phyloP scores from a whole-genome alignment of 2,797 vertebrate genomes.

The Poecilia gillii region DNA sequence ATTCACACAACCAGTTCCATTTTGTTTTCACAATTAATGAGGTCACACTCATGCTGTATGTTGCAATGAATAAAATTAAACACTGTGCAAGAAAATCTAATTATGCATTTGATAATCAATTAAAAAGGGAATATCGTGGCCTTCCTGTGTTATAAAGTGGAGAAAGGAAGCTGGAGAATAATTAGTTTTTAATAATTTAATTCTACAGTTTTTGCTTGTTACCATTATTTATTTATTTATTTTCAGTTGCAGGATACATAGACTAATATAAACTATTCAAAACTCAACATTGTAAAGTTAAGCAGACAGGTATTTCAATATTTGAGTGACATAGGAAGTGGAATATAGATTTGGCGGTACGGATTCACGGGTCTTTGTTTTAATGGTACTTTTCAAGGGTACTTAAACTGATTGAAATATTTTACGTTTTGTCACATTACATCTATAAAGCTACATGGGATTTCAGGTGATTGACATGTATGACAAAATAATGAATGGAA shows the following conservation, averaged over 20 bases:
- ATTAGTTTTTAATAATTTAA: conserved; percentile 65
- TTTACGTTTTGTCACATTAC: neutral
- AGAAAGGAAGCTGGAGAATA: conserved; percentile 49
- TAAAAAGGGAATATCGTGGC: conserved; percentile 72
- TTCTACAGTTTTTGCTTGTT: conserved; percentile 42
- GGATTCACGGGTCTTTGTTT: neutral
- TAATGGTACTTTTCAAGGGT: neutral
- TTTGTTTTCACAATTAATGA: conserved; percentile 91
- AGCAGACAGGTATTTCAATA: neutral
- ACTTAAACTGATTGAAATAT: neutral
- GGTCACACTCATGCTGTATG: conserved; percentile 83
- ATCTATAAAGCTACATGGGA: neutral
- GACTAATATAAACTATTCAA: conserved; percentile 40
- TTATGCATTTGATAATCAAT: conserved; percentile 82
- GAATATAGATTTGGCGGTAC: neutral
- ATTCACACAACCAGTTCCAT: conserved; percentile 85
- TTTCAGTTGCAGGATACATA: conserved; percentile 40
- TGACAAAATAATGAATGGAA: neutral
- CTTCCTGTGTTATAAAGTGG: conserved; percentile 66
- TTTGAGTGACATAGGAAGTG: neutral
- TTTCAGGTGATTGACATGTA: neutral
- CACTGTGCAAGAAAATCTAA: conserved; percentile 87
- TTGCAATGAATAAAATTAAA: conserved; percentile 88
- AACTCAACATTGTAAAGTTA: conserved; percentile 34
- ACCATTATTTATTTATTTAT: conserved; percentile 49